These are phyloP conservation scores for Pangasianodon hypophthalmus DNA, from an alignment of 2,113 vertebrate genomes.

Conservation along the genomic window DNA sequence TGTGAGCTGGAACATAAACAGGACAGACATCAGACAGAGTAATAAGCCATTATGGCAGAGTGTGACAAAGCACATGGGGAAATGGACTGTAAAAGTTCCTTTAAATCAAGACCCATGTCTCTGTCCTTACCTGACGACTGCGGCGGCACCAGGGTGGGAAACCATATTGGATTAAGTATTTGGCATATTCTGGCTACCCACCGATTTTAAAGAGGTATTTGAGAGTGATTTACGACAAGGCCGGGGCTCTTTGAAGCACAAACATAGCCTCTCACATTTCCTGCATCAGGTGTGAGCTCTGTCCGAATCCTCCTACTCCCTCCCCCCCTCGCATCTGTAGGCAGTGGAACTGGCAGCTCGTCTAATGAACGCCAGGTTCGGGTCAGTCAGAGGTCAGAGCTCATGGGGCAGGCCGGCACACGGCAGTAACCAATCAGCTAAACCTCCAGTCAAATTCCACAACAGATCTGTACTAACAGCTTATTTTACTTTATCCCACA, in stretches of 20 bases:
- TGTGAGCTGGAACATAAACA: constrained; percentile 45
- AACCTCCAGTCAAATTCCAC: background rate
- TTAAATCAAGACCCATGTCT: constrained; percentile 51
- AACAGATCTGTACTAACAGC: no score
- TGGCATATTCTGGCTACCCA: constrained; percentile 38
- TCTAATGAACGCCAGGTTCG: constrained; percentile 34
- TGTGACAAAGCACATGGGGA: constrained; percentile 26
- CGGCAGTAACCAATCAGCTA: background rate
- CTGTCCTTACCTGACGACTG: constrained; percentile 4
- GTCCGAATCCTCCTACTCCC: constrained; percentile 9
- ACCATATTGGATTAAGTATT: constrained; percentile 35
- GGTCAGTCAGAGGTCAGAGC: constrained; percentile 45
- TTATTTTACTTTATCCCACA: background rate
- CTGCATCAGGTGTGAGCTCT: constrained; percentile 52
- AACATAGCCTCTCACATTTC: constrained; percentile 38
- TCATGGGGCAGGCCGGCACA: background rate
- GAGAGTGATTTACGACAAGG: constrained; percentile 51
- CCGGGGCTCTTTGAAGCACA: constrained; percentile 45
- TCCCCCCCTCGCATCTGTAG: constrained; percentile 32
- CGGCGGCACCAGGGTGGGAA: background rate
- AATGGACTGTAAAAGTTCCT: constrained; percentile 29
- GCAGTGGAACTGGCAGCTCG: constrained; percentile 18
- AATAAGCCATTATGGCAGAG: constrained; percentile 51
- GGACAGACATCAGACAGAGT: constrained; percentile 44
- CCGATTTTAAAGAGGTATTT: constrained; percentile 6